phyloP scores from a whole-genome alignment of 1,140 invertebrate genomes.

The Ceratosolen fusciceps region DNA sequence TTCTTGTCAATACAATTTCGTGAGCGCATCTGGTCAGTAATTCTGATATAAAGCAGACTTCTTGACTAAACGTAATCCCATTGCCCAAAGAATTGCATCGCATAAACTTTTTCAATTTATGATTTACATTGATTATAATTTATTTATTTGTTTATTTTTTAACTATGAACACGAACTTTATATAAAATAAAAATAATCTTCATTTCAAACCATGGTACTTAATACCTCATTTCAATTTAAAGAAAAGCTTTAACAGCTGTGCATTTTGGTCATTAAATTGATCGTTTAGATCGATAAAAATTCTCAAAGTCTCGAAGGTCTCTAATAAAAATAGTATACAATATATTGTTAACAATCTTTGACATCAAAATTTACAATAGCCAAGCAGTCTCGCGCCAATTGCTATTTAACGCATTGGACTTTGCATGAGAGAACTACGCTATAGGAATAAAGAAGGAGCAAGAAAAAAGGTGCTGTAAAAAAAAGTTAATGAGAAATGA shows the following conservation, averaged over 20 bases:
- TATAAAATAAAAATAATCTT: slow-evolving; percentile 22
- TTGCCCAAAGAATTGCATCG: slow-evolving; percentile 34
- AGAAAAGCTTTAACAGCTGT: slow-evolving; percentile 42
- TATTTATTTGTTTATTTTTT: background rate
- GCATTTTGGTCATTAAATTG: slow-evolving; percentile 37
- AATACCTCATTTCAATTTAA: slow-evolving; percentile 20
- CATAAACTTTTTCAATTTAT: background rate
- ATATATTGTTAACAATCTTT: slow-evolving; percentile 40
- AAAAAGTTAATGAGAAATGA: slow-evolving; percentile 59
- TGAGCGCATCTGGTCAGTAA: slow-evolving; percentile 55
- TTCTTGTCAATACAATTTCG: slow-evolving; percentile 27
- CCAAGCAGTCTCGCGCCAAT: slow-evolving; percentile 68
- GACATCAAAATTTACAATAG: slow-evolving; percentile 48
- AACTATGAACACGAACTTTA: background rate
- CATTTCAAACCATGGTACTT: background rate
- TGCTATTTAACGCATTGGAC: slow-evolving; percentile 50
- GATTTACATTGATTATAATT: background rate
- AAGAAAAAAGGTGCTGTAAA: slow-evolving; percentile 55
- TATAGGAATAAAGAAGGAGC: slow-evolving; percentile 51
- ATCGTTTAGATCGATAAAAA: slow-evolving; percentile 21
- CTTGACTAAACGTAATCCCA: slow-evolving; percentile 59
- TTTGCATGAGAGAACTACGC: slow-evolving; percentile 48
- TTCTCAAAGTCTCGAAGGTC: background rate
- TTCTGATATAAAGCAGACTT: slow-evolving; percentile 66
- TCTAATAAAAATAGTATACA: slow-evolving; percentile 29